phyloP scores from a whole-genome alignment of 1,140 invertebrate genomes.

The Micrasema longulum region DNA sequence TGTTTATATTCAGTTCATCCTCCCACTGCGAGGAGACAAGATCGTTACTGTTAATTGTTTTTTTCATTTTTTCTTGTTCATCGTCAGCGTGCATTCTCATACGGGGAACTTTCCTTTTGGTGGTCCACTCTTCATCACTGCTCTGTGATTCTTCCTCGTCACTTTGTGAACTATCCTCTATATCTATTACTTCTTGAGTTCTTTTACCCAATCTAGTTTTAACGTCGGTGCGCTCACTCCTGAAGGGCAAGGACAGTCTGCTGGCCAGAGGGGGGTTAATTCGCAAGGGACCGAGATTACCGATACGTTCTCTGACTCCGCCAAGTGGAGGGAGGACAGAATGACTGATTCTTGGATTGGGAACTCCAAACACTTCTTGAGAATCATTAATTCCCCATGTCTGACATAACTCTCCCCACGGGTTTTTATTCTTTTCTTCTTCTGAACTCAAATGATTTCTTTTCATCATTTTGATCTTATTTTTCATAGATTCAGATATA shows the following conservation, averaged over 20 bases:
- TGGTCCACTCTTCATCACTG: slow-evolving; percentile 68
- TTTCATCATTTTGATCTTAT: slow-evolving; percentile 41
- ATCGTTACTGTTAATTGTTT: slow-evolving; percentile 16
- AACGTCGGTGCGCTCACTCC: background rate
- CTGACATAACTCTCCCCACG: slow-evolving; percentile 77
- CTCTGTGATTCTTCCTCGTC: slow-evolving; percentile 26
- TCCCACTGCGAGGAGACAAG: background rate
- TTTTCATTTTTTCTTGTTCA: slow-evolving; percentile 73
- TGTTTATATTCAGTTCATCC: slow-evolving; percentile 7
- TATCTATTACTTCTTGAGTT: slow-evolving; percentile 58
- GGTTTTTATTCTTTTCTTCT: slow-evolving; percentile 69
- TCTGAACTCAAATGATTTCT: background rate
- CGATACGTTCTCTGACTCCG: slow-evolving; percentile 35
- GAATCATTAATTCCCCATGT: slow-evolving; percentile 76
- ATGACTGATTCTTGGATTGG: slow-evolving; percentile 1
- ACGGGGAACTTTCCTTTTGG: slow-evolving; percentile 74
- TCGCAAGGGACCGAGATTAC: background rate
- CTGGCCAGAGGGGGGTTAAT: background rate
- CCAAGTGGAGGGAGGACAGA: background rate
- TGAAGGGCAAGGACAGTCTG: slow-evolving; percentile 11
- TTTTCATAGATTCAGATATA: slow-evolving; percentile 51
- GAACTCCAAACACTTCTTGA: slow-evolving; percentile 67
- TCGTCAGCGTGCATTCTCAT: slow-evolving; percentile 93
- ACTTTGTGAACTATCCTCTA: slow-evolving; percentile 31
- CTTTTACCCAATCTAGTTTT: slow-evolving; percentile 55